These are phyloP conservation scores for Diplolepis rosae DNA, from an alignment of 2,888 invertebrate species.

Conservation along the genomic window DNA sequence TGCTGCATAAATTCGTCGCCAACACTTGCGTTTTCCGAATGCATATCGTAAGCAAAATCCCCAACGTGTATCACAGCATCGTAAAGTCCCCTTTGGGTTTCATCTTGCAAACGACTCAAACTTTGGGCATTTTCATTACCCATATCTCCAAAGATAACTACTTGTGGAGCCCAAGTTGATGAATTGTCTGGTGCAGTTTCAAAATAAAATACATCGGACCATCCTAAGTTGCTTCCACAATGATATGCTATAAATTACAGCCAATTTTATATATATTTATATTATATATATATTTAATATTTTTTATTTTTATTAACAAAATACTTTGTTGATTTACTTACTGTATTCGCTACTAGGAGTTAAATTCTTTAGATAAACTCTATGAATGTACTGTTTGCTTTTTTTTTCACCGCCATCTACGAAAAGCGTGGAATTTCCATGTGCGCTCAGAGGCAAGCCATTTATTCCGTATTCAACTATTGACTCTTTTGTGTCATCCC, in stretches of 20 bases:
- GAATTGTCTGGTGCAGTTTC: slow-evolving; percentile 80
- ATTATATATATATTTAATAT: not conserved
- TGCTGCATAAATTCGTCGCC: slow-evolving; percentile 96
- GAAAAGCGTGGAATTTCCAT: slow-evolving; percentile 79
- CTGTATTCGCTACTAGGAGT: slow-evolving; percentile 80
- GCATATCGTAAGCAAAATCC: slow-evolving; percentile 97
- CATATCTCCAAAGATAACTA: slow-evolving; percentile 95
- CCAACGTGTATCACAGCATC: slow-evolving; percentile 94
- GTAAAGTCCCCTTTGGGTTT: slow-evolving; percentile 85
- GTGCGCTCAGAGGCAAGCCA: slow-evolving; percentile 76
- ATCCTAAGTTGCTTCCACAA: slow-evolving; percentile 85
- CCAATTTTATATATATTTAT: not conserved
- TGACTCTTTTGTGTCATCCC: slow-evolving; percentile 80
- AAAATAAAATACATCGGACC: slow-evolving; percentile 89
- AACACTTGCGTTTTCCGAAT: slow-evolving; percentile 84
- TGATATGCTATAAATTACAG: slow-evolving; percentile 80
- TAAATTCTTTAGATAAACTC: slow-evolving; percentile 79
- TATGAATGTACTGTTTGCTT: slow-evolving; percentile 85
- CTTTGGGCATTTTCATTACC: slow-evolving; percentile 94
- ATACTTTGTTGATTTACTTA: slow-evolving; percentile 61
- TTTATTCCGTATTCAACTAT: slow-evolving; percentile 84
- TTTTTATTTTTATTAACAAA: not conserved
- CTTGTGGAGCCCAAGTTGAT: slow-evolving; percentile 84
- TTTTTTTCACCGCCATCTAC: slow-evolving; percentile 81
- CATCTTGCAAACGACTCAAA: slow-evolving; percentile 87